phyloP scores from a whole-genome alignment of 2,797 vertebrate species.

The Enteromius treurensis region DNA sequence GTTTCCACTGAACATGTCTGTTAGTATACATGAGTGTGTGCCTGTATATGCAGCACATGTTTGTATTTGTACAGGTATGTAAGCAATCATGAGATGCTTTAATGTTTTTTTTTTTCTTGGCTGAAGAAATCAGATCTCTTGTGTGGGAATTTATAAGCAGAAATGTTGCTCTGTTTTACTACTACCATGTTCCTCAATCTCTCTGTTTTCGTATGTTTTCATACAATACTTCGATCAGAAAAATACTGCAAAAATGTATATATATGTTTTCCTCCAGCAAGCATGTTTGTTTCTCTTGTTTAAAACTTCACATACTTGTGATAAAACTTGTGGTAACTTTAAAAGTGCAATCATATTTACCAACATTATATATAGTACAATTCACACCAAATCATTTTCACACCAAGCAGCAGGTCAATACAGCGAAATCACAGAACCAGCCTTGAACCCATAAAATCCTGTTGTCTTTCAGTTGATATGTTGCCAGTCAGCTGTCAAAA shows the following conservation, averaged over 20 bases:
- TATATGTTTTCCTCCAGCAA: neutral
- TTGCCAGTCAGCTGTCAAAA: too few species aligned
- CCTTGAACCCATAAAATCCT: neutral
- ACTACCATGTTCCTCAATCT: neutral
- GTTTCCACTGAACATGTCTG: slow-evolving; percentile 69
- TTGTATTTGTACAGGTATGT: slow-evolving; percentile 37
- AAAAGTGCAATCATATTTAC: neutral
- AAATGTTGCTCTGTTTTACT: neutral
- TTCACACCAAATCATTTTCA: neutral
- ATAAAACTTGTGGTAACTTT: neutral
- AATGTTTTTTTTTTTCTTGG: neutral
- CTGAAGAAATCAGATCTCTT: slow-evolving; percentile 28
- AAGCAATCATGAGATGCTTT: slow-evolving; percentile 28
- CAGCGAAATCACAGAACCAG: neutral
- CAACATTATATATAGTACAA: neutral
- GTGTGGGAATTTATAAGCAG: neutral
- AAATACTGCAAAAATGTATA: neutral
- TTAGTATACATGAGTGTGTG: neutral
- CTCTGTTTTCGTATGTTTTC: neutral
- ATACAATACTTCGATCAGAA: neutral
- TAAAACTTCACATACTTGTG: neutral
- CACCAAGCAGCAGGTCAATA: neutral
- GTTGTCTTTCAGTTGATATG: too few species aligned
- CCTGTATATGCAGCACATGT: neutral
- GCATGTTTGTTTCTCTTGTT: neutral